Conservation (phyloP, 2,113 vertebrate species). For the Dicaeum eximium region DNA sequence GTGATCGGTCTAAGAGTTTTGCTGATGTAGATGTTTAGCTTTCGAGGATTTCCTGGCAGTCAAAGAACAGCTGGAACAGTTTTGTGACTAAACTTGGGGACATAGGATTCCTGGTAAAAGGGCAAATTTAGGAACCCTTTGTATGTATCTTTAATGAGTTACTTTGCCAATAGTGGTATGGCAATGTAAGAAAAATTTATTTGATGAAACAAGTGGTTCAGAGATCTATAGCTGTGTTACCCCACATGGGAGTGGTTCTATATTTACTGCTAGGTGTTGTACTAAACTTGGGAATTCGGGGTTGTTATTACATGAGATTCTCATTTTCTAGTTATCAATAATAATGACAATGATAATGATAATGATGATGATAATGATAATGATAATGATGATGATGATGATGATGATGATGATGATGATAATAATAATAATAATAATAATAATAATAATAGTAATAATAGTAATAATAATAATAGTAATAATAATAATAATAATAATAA, state of each 20-base stretch:
- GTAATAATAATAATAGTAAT: no score
- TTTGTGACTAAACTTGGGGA: neutral
- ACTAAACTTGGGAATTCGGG: neutral
- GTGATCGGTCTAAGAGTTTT: neutral
- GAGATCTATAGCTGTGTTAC: neutral
- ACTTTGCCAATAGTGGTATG: accelerated
- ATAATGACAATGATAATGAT: no score
- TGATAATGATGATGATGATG: no score
- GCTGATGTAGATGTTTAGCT: neutral
- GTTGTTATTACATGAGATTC: neutral
- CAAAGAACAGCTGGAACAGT: neutral
- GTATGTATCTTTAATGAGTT: neutral
- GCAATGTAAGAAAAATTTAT: neutral
- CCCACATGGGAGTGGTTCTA: neutral
- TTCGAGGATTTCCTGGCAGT: neutral
- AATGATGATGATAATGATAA: no score
- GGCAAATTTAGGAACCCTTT: neutral
- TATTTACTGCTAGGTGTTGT: neutral
- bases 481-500: neutral
- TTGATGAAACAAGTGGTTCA: neutral
- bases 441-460: no score
- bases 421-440: no score
- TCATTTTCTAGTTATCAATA: neutral
- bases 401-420: no score
- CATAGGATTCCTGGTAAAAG: neutral